Conservation (phyloP, 2,888 invertebrate species). For the Lithophane semibrunnea region DNA sequence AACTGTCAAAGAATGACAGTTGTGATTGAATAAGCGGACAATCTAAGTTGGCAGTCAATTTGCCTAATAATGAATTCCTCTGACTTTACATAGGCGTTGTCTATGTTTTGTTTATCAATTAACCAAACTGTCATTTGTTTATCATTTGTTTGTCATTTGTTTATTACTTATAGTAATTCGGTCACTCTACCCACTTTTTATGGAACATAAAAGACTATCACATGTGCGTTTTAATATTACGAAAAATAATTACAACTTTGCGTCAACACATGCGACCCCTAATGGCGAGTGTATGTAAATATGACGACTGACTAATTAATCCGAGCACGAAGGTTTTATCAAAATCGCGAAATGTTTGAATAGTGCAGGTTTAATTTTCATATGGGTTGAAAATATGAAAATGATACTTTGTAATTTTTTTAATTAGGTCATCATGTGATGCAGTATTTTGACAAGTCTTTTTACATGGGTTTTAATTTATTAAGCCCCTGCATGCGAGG, state of each 20-base stretch:
- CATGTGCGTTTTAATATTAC: constrained; percentile 1
- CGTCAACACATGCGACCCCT: constrained; percentile 37
- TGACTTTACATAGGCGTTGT: neutral
- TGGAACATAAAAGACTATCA: neutral
- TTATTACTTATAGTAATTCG: neutral
- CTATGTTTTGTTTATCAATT: neutral
- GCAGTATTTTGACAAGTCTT: neutral
- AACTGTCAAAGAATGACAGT: no score
- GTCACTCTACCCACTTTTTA: neutral
- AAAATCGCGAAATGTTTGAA: constrained; percentile 23
- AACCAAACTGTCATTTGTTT: neutral
- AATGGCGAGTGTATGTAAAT: constrained; percentile 43
- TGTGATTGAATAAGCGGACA: no score
- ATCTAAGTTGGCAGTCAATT: no score
- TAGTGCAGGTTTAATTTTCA: constrained; percentile 11
- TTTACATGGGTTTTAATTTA: neutral
- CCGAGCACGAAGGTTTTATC: constrained; percentile 48
- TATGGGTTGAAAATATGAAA: constrained; percentile 17
- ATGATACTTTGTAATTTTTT: neutral
- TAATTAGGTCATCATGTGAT: constrained; percentile 27
- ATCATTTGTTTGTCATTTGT: neutral
- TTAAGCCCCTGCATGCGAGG: neutral
- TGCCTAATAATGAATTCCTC: no score
- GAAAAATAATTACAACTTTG: constrained; percentile 18
- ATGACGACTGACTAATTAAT: constrained; percentile 46